Base-by-base conservation (phyloP, 2,888 invertebrate species). In the Ophioninae sp. region DNA sequence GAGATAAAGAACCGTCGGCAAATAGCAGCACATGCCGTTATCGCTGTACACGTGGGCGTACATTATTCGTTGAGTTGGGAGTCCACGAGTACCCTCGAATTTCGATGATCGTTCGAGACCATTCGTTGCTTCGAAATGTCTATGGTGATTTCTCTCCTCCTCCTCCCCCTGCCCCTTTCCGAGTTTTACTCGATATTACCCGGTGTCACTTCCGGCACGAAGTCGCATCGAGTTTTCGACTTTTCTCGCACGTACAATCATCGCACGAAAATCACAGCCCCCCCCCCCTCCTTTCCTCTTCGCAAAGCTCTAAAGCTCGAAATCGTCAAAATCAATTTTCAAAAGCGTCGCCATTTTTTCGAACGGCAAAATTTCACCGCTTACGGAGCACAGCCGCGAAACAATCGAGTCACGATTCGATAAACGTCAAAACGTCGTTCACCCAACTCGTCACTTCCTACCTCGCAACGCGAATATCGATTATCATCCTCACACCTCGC, bases 21-120 rank as follows among this genome's bases (percentile, higher is more conserved):
- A 88, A 87, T 91, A 92, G 89, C 92, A 92, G 89, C 92, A 92
- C 89, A 91, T 91, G 91, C 92, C 92, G 88, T 92, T 92, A 85
- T 91, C 92, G 13, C 90, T 90, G 86, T 92, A 91, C 87, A 91
- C 89, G 89, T 92, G 92, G 82, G 91, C 91, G 85, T 92, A 92
- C 92, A 92, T 92, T 86, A 87, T 84, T 86, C 85, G 79, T 13
- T 23, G 5, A 86, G 88, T 56, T 84, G 57, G 56, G 57, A 17
- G 50, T 50, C 68, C 59, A 56, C 50, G 78, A 73, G 50, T 74
- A 79, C 78, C 82, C 62, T 41, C 73, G 56, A 78, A 69, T 82
- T 69, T 79, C n/a, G 50, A 50, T 81, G 57, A n/a, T 37, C 50
- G 39, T 21, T 67, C 59, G 56, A 56, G 61, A 83, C 23, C 50